Evolutionary conservation across 1,140 invertebrate genomes (phyloP).

Genomic region (Drosophila lini): DNA sequence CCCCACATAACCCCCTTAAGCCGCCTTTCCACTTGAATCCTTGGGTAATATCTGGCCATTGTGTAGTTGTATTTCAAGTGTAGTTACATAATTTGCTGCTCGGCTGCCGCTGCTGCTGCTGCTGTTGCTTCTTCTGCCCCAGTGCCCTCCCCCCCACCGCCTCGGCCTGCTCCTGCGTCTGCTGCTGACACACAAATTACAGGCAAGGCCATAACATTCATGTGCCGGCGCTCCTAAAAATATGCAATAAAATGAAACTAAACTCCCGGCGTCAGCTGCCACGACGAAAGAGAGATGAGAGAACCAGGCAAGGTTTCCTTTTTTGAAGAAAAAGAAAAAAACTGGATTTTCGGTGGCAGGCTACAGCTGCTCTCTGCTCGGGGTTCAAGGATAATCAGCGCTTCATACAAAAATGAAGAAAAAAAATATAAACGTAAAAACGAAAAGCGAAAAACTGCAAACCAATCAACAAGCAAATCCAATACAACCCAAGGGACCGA

Average conservation of each 20-base stretch:
- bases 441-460: constrained; percentile 57
- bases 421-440: not conserved
- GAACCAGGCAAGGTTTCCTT: no score
- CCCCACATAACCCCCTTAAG: not conserved
- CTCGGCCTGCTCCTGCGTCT: constrained; percentile 18
- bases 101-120: constrained; percentile 39
- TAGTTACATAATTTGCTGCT: constrained; percentile 81
- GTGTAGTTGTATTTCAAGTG: constrained; percentile 73
- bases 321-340: no score
- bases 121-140: constrained; percentile 34
- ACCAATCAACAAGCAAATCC: constrained; percentile 79
- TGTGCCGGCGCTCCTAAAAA: constrained; percentile 69
- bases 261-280: constrained; percentile 63
- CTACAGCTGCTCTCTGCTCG: not conserved
- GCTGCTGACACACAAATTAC: constrained; percentile 76
- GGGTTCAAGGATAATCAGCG: constrained; percentile 46
- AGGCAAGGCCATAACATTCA: constrained; percentile 68
- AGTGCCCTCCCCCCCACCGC: not conserved
- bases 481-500: constrained; percentile 69
- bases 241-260: constrained; percentile 76
- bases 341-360: no score
- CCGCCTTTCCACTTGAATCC: constrained; percentile 2
- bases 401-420: constrained; percentile 41
- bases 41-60: constrained; percentile 65
- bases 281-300: not conserved